Evolutionary conservation across 2,888 invertebrate genomes (phyloP).

Genomic region (Dione juno): DNA sequence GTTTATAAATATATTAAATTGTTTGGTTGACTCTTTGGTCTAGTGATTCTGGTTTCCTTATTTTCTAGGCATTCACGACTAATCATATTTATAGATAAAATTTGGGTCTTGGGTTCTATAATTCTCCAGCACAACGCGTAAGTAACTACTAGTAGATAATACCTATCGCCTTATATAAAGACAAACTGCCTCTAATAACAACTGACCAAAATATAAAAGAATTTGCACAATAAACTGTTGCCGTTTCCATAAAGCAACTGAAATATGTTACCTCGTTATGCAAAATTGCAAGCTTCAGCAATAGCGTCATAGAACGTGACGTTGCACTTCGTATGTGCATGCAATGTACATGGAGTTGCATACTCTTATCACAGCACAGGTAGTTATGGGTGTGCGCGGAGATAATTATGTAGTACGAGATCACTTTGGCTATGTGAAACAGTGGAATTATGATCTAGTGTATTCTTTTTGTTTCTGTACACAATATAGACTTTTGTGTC

Average conservation of each 20-base stretch:
- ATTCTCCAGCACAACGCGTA: no score
- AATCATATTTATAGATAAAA: no score
- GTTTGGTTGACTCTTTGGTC: no score
- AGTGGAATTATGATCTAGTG: neutral
- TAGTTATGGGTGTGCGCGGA: slow-evolving; percentile 19
- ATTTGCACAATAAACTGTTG: slow-evolving; percentile 5
- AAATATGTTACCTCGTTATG: slow-evolving; percentile 28
- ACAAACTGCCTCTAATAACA: no score
- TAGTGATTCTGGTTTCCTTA: no score
- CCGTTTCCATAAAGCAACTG: slow-evolving; percentile 15
- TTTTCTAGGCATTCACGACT: no score
- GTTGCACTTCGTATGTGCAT: slow-evolving; percentile 29
- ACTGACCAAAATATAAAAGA: neutral
- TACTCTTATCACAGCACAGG: slow-evolving; percentile 16
- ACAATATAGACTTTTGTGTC: neutral
- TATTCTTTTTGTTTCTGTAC: neutral
- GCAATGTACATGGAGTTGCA: slow-evolving; percentile 31
- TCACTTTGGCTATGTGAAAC: neutral
- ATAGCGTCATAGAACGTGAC: slow-evolving; percentile 34
- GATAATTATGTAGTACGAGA: slow-evolving; percentile 2
- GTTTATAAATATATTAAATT: no score
- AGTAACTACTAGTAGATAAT: no score
- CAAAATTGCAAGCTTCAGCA: slow-evolving; percentile 22
- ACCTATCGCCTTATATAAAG: no score
- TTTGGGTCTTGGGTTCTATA: no score